Percentiles rank a stretch among this genome's conserved stretches.
Conservation (phyloP, 1,140 invertebrate species). For the Mya arenaria region DNA sequence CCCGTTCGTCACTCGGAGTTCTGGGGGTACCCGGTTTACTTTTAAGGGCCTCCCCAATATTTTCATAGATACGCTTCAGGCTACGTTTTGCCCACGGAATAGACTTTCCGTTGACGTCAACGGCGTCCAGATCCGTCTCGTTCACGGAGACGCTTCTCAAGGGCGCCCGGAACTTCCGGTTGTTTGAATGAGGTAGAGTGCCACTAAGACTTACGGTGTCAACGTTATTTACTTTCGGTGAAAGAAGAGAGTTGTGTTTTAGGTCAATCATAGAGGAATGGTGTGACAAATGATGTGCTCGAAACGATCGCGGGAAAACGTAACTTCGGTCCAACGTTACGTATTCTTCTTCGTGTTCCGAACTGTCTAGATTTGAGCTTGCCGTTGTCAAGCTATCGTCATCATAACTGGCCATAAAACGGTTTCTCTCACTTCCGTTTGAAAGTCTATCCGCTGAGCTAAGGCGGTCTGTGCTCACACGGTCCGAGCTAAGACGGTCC, state of each 20-base stretch:
- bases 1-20: conserved; percentile 8
- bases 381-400: conserved; percentile 55
- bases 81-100: conserved; percentile 51
- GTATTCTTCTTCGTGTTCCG: conserved; percentile 65
- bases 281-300: conserved; percentile 18
- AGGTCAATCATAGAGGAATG: conserved; percentile 55
- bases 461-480: conserved; percentile 27
- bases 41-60: conserved; percentile 45
- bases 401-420: conserved; percentile 42
- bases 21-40: background rate
- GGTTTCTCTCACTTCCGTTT: conserved; percentile 44
- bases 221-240: conserved; percentile 53
- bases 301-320: conserved; percentile 33
- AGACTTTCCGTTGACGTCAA: conserved; percentile 32
- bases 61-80: conserved; percentile 55
- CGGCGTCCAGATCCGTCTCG: conserved; percentile 46
- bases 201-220: background rate
- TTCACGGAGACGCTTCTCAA: conserved; percentile 49
- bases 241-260: conserved; percentile 50
- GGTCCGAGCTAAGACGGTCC: conserved; percentile 35
- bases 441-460: conserved; percentile 43
- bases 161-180: conserved; percentile 18
- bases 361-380: conserved; percentile 54
- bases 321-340: conserved; percentile 66
- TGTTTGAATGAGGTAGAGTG: conserved; percentile 50